Conservation (phyloP, 2,113 vertebrate species). For the Crotalus horridus region DNA sequence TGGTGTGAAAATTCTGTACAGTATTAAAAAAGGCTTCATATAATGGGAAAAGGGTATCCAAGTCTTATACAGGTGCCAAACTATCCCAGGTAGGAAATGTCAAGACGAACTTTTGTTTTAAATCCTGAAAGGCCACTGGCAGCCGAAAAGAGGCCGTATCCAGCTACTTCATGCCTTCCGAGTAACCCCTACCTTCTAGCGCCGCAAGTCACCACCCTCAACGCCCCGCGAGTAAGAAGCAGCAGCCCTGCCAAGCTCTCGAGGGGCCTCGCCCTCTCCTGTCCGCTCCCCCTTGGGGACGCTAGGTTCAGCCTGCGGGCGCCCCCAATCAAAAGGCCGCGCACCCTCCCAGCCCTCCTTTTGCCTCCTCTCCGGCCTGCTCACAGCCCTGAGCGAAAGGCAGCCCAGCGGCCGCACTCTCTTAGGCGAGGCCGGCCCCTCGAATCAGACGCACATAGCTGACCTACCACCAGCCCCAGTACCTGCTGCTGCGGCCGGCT, state of each 20-base stretch:
- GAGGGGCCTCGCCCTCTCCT: background rate
- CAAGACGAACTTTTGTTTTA: background rate
- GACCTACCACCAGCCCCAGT: background rate
- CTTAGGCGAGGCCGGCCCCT: background rate
- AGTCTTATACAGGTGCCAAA: background rate
- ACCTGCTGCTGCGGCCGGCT: conserved; percentile 5
- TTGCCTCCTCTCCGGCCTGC: background rate
- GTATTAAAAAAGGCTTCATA: background rate
- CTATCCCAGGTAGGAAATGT: background rate
- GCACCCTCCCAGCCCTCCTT: background rate
- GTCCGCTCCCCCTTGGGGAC: background rate
- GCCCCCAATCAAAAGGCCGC: background rate
- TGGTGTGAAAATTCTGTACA: background rate
- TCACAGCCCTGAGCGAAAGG: background rate
- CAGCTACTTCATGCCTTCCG: background rate
- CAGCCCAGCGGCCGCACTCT: background rate
- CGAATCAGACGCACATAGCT: no score
- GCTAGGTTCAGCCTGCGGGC: background rate
- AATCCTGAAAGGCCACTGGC: background rate
- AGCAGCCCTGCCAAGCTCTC: background rate
- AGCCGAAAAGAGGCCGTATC: background rate
- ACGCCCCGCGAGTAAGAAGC: background rate
- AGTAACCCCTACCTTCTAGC: background rate
- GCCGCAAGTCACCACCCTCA: background rate
- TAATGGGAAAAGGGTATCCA: background rate